Percentiles rank a stretch among this genome's conserved stretches.
Conservation (phyloP, 2,113 vertebrate genomes). For the Sus scrofa region DNA sequence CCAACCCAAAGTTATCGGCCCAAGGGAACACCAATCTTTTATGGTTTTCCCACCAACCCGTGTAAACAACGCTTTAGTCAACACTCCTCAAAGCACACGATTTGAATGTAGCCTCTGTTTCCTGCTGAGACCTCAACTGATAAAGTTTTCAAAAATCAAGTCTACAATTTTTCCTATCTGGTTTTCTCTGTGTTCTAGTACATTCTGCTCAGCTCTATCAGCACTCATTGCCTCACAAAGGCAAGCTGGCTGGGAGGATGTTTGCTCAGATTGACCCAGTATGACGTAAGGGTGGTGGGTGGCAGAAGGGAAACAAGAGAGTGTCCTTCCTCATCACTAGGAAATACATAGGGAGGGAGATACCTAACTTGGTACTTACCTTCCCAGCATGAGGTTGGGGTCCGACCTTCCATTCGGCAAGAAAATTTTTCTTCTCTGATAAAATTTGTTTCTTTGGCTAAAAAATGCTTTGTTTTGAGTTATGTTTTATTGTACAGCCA, state of each 20-base stretch:
- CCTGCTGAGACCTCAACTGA: background rate
- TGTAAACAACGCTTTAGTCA: conserved; percentile 36
- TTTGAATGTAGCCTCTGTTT: conserved; percentile 27
- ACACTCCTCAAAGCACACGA: background rate
- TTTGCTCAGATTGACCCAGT: background rate
- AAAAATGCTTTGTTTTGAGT: conserved; percentile 49
- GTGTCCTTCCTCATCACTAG: background rate
- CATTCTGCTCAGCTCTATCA: background rate
- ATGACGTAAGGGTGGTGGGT: background rate
- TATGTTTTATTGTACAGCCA: background rate
- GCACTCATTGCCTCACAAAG: background rate
- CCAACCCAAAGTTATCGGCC: background rate
- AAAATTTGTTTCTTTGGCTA: conserved; percentile 61
- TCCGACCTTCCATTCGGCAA: background rate
- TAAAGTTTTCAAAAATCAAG: background rate
- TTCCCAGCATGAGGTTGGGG: background rate
- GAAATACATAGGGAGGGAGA: background rate
- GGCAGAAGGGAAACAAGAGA: background rate
- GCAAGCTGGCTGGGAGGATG: background rate
- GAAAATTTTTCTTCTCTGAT: conserved; percentile 26
- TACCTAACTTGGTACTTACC: background rate
- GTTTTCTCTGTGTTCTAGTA: background rate
- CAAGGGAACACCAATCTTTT: background rate
- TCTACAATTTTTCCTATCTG: background rate
- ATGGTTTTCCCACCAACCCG: background rate